Percentiles rank a stretch among this genome's conserved stretches.
These are phyloP conservation scores for Lycaon pictus DNA, from an alignment of 2,113 vertebrate species.

Conservation along the genomic window DNA sequence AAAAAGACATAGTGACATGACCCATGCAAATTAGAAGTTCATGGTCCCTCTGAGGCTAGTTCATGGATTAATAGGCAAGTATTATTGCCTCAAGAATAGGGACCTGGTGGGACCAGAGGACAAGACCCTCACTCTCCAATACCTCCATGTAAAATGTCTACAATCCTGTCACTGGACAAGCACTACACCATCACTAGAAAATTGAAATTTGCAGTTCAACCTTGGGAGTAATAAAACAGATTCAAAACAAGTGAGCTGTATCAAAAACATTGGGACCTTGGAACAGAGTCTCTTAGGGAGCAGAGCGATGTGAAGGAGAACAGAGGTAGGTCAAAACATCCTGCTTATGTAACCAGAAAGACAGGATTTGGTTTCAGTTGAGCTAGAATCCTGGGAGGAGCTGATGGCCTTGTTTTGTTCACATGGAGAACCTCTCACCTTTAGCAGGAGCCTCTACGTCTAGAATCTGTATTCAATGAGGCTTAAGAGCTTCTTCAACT, in stretches of 20 bases:
- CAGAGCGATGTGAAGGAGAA: background rate
- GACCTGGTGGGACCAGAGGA: background rate
- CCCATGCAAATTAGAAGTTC: background rate
- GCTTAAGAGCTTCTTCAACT: background rate
- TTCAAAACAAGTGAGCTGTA: background rate
- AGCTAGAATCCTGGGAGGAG: background rate
- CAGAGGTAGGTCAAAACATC: background rate
- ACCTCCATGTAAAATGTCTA: background rate
- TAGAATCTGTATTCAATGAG: background rate
- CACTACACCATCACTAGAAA: background rate
- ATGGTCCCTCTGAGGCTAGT: background rate
- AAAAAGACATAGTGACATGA: background rate
- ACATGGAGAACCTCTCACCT: background rate
- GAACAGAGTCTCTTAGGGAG: background rate
- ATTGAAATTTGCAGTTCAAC: background rate
- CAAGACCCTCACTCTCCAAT: background rate
- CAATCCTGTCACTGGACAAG: background rate
- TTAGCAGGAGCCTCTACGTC: background rate
- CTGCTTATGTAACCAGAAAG: background rate
- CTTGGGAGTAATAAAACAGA: background rate
- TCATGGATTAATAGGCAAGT: background rate
- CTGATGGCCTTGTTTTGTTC: background rate
- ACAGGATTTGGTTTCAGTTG: rapidly evolving
- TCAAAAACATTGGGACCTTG: background rate
- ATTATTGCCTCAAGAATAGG: background rate